Conservation (phyloP, 2,888 invertebrate genomes). For the Diarsia mendica region DNA sequence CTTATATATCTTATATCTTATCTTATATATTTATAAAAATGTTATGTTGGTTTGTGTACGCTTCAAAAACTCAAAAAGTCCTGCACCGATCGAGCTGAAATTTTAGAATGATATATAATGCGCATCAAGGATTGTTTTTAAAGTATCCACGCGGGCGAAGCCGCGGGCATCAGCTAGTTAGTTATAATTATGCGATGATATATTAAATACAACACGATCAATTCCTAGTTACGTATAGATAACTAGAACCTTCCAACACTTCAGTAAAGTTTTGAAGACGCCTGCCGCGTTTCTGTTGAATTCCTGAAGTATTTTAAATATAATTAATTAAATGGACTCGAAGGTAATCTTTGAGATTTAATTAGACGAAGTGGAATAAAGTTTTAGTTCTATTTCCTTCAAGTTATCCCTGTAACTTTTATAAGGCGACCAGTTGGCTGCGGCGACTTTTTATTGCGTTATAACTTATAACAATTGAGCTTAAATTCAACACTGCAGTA, state of each 20-base stretch:
- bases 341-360: conserved; percentile 10
- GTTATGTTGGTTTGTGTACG: no score
- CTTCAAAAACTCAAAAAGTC: no score
- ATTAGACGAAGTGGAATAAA: conserved; percentile 28
- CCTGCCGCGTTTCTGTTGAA: conserved; percentile 7
- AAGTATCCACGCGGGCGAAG: no score
- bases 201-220: not conserved
- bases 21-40: no score
- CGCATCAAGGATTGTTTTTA: no score
- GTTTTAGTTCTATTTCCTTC: conserved; percentile 12
- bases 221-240: not conserved
- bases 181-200: no score
- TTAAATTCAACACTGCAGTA: not conserved
- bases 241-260: not conserved
- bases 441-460: not conserved
- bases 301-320: conserved; percentile 37
- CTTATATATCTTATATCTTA: no score
- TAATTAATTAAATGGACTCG: conserved; percentile 22
- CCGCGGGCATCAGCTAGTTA: no score
- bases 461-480: not conserved
- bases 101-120: no score
- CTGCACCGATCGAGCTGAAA: no score
- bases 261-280: not conserved
- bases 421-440: not conserved
- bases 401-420: conserved; percentile 11